Percentiles rank a stretch among this genome's conserved stretches.
Evolutionary conservation across 2,797 vertebrate species (phyloP).

Genomic region (Melanotaenia maccullochi): DNA sequence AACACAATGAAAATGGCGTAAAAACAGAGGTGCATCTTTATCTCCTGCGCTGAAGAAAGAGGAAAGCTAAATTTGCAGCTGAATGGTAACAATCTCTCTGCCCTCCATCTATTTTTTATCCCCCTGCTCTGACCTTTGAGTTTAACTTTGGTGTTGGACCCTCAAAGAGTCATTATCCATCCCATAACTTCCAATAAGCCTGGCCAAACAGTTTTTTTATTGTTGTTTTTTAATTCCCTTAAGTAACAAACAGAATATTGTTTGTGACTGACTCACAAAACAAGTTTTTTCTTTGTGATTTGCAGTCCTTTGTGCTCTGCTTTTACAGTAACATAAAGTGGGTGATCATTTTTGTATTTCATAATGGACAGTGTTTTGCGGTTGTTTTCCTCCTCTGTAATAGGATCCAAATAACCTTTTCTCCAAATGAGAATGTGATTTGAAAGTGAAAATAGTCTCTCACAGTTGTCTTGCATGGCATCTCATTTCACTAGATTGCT

Average conservation of each 20-base stretch:
- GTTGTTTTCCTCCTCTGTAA: constrained; percentile 45
- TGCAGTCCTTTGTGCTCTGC: constrained; percentile 24
- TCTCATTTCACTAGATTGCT: constrained; percentile 66
- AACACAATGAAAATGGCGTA: constrained; percentile 57
- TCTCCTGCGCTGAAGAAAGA: constrained; percentile 42
- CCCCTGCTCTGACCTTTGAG: constrained; percentile 60
- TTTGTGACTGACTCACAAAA: constrained; percentile 24
- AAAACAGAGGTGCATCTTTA: constrained; percentile 60
- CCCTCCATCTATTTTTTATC: constrained; percentile 59
- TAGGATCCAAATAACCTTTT: constrained; percentile 68
- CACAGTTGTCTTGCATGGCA: constrained; percentile 42
- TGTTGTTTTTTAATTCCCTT: constrained; percentile 45
- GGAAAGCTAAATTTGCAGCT: constrained; percentile 50
- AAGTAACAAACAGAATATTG: constrained; percentile 35
- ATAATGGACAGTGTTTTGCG: constrained; percentile 42
- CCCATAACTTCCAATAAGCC: constrained; percentile 52
- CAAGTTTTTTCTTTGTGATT: constrained; percentile 4
- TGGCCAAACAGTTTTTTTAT: constrained; percentile 46
- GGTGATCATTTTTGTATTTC: constrained; percentile 58
- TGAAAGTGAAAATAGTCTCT: constrained; percentile 65
- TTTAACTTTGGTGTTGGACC: constrained; percentile 49
- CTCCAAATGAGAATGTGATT: constrained; percentile 66
- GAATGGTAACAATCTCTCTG: constrained; percentile 57
- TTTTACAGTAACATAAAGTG: constrained; percentile 38
- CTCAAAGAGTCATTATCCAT: constrained; percentile 33